Evolutionary conservation across 2,113 vertebrate species (phyloP).

Genomic region (Tragelaphus imberbis): DNA sequence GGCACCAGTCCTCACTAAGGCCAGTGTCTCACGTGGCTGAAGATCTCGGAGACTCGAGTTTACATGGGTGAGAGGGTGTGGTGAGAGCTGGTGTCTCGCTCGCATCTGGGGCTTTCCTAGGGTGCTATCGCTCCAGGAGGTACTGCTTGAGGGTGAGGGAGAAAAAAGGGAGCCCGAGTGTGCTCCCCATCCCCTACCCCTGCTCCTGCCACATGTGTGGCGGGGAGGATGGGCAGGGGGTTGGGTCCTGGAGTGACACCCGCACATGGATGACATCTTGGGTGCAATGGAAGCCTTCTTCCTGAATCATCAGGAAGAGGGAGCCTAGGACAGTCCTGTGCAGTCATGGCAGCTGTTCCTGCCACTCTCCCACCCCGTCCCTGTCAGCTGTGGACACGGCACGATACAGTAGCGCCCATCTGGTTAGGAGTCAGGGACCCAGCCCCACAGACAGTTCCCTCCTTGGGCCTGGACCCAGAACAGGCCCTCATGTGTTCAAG

Average conservation of each 20-base stretch:
- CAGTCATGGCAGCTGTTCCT: not conserved
- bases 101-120: accelerated
- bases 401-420: not conserved
- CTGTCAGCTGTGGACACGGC: accelerated
- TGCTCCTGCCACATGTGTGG: not conserved
- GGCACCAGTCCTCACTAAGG: not conserved
- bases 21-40: accelerated
- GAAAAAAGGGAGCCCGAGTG: accelerated
- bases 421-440: not conserved
- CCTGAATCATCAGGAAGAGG: not conserved
- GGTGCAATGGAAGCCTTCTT: accelerated
- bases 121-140: not conserved
- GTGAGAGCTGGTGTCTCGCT: not conserved
- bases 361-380: too few species aligned
- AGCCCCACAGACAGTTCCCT: not conserved
- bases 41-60: not conserved
- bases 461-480: not conserved
- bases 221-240: not conserved
- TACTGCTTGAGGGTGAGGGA: not conserved
- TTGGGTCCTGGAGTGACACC: not conserved
- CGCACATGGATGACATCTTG: accelerated
- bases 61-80: not conserved
- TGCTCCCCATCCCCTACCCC: accelerated
- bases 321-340: accelerated
- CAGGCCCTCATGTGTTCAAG: not conserved